These are phyloP conservation scores for Chionis minor DNA, from an alignment of 2,113 vertebrate genomes.

Conservation along the genomic window DNA sequence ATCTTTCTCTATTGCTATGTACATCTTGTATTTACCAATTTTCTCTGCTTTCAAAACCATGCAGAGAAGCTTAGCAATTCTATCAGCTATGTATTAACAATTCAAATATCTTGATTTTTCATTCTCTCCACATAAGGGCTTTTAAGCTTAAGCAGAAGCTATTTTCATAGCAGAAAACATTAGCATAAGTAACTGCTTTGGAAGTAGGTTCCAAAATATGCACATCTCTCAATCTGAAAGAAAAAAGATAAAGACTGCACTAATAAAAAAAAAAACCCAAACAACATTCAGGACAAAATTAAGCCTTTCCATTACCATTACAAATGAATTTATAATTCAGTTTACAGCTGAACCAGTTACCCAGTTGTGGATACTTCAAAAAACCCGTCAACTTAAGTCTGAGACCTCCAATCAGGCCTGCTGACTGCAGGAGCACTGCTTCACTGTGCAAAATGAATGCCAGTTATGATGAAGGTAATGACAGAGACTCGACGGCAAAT, in stretches of 20 bases:
- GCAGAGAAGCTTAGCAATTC: background rate
- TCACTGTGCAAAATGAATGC: background rate
- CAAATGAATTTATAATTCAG: background rate
- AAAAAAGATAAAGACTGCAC: background rate
- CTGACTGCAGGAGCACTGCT: background rate
- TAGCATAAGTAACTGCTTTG: background rate
- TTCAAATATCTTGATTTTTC: background rate
- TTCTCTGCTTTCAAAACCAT: background rate
- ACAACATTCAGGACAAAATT: background rate
- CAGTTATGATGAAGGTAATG: background rate
- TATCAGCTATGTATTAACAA: background rate
- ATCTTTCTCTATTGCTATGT: background rate
- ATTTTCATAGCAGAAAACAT: slow-evolving; percentile 1
- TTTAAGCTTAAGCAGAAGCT: background rate
- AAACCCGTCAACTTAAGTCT: background rate
- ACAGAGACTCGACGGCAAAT: background rate
- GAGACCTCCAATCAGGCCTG: background rate
- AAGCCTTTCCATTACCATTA: background rate
- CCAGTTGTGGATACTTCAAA: background rate
- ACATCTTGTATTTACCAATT: background rate
- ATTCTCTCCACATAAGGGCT: background rate
- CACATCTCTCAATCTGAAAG: background rate
- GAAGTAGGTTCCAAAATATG: background rate
- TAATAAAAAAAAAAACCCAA: background rate
- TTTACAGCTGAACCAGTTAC: background rate